These are phyloP conservation scores for Onthophagus sagittarius DNA, from an alignment of 2,888 invertebrate species.

Conservation along the genomic window DNA sequence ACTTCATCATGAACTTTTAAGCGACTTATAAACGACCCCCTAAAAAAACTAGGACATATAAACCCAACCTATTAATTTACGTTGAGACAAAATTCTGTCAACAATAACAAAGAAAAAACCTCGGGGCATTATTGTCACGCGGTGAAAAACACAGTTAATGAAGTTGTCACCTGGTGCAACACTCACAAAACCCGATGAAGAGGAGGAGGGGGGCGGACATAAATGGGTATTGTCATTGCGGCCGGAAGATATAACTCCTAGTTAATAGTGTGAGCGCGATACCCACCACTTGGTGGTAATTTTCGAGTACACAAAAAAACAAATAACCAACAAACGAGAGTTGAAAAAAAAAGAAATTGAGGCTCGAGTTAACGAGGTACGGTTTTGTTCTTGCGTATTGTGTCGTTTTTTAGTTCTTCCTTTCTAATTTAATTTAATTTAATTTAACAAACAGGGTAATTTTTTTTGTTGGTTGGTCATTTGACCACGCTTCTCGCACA, in stretches of 20 bases:
- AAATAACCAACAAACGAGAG: neutral
- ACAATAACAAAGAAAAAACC: neutral
- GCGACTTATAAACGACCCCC: neutral
- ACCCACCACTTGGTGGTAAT: neutral
- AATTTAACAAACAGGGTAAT: neutral
- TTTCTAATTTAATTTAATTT: neutral
- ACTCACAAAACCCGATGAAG: no score
- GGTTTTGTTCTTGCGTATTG: neutral
- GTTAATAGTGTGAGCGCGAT: neutral
- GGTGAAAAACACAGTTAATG: neutral
- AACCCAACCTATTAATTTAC: neutral
- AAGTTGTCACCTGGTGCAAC: neutral
- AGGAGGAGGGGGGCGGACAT: neutral
- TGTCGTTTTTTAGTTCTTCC: neutral
- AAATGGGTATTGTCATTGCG: neutral
- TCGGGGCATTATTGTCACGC: neutral
- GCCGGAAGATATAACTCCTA: neutral
- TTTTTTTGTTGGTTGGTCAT: neutral
- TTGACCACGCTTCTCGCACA: neutral
- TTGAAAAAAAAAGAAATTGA: no score
- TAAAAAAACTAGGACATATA: neutral
- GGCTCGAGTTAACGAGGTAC: neutral
- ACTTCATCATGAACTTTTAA: neutral
- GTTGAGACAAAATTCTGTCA: neutral
- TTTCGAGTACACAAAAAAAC: neutral